Evolutionary conservation across 2,888 invertebrate genomes (phyloP).

Genomic region (Allygus modestus): DNA sequence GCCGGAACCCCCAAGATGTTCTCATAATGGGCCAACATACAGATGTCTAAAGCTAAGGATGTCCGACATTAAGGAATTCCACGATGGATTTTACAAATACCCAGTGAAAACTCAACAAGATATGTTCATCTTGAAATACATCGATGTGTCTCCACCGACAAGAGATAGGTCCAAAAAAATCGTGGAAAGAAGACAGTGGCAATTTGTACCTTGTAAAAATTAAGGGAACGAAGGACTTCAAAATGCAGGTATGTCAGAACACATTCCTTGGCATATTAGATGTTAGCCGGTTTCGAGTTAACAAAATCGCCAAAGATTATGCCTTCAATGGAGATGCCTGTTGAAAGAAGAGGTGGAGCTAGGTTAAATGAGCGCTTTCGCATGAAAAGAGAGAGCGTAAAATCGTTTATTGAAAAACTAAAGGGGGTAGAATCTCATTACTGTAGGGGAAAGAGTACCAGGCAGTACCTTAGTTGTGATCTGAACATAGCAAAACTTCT

Average conservation of each 20-base stretch:
- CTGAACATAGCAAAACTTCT: slow-evolving; percentile 50
- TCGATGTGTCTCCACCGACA: slow-evolving; percentile 39
- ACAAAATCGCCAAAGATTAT: slow-evolving; percentile 53
- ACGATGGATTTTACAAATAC: slow-evolving; percentile 51
- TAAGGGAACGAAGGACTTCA: slow-evolving; percentile 48
- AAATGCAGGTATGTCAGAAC: slow-evolving; percentile 60
- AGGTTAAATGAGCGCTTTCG: slow-evolving; percentile 36
- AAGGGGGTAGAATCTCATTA: too few species aligned
- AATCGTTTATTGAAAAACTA: slow-evolving; percentile 59
- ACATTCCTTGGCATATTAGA: slow-evolving; percentile 52
- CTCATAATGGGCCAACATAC: slow-evolving; percentile 50
- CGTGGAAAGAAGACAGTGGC: slow-evolving; percentile 26
- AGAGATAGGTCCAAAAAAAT: slow-evolving; percentile 37
- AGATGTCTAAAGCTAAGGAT: slow-evolving; percentile 37
- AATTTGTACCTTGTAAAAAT: slow-evolving; percentile 52
- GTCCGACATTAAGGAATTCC: slow-evolving; percentile 52
- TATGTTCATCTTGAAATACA: slow-evolving; percentile 52
- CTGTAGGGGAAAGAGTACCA: slow-evolving; percentile 52
- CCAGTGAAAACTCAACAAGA: slow-evolving; percentile 47
- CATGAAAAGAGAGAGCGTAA: slow-evolving; percentile 55
- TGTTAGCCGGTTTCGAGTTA: slow-evolving; percentile 45
- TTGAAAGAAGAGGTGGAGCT: slow-evolving; percentile 50
- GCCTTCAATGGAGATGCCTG: slow-evolving; percentile 48
- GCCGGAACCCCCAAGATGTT: slow-evolving; percentile 49
- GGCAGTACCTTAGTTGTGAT: slow-evolving; percentile 54